A percentile compares a stretch with the other conserved stretches of the same genome.
phyloP scores from a whole-genome alignment of 1,140 invertebrate species.

The Scaptomyza hsui region DNA sequence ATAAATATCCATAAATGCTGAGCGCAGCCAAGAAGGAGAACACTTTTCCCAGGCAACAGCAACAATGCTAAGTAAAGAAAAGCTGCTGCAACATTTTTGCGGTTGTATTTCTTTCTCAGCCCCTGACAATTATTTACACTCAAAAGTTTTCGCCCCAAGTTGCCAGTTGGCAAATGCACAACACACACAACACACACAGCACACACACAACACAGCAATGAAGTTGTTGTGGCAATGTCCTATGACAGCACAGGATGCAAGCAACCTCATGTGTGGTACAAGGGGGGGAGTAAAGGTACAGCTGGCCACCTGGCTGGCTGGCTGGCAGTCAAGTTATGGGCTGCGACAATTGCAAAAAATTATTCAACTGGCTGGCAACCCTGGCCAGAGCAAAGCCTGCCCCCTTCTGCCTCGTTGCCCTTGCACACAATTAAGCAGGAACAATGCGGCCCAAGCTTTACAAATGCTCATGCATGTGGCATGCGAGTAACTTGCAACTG shows the following conservation, averaged over 20 bases:
- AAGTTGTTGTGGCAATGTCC: constrained; percentile 53
- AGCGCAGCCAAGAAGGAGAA: constrained; percentile 37
- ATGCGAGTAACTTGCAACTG: constrained; percentile 14
- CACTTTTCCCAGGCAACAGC: constrained; percentile 25
- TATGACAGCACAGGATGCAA: constrained; percentile 24
- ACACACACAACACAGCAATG: constrained; percentile 47
- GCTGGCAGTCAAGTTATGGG: constrained; percentile 34
- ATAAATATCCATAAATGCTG: constrained; percentile 76
- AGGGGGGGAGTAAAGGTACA: constrained; percentile 17
- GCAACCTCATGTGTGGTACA: no score
- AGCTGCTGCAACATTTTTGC: constrained; percentile 62
- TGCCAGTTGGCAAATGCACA: constrained; percentile 51
- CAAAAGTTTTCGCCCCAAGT: constrained; percentile 68
- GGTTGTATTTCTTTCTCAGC: constrained; percentile 57
- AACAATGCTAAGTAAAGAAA: constrained; percentile 13
- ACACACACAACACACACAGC: constrained; percentile 7
- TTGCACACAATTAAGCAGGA: constrained; percentile 79
- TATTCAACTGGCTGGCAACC: constrained; percentile 64
- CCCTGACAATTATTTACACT: constrained; percentile 79
- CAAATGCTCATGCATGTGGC: constrained; percentile 48
- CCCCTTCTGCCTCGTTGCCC: constrained; percentile 48
- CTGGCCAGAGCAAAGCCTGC: constrained; percentile 7
- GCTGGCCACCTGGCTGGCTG: constrained; percentile 18
- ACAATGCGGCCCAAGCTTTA: constrained; percentile 64
- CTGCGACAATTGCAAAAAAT: constrained; percentile 60